Percentiles rank a stretch among this genome's conserved stretches.
Conservation (phyloP, 2,888 invertebrate genomes). For the Nomada ferruginata region DNA sequence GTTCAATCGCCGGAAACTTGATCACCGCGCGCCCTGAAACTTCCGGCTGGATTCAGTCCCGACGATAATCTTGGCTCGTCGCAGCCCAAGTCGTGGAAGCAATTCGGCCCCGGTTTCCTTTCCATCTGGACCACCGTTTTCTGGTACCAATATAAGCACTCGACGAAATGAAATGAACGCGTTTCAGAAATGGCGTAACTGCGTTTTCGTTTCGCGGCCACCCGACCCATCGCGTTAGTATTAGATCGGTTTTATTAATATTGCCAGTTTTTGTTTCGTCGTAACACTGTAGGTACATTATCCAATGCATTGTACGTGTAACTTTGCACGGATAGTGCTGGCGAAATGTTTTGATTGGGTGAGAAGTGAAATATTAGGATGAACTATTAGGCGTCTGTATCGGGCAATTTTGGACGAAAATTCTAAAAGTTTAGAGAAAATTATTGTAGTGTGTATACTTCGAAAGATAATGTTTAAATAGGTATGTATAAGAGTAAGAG, state of each 20-base stretch:
- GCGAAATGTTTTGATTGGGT: too few species aligned
- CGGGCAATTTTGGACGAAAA: too few species aligned
- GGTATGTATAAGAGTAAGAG: too few species aligned
- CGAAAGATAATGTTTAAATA: too few species aligned
- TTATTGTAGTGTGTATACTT: too few species aligned
- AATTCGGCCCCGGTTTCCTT: slow-evolving; percentile 60
- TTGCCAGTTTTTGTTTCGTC: slow-evolving; percentile 68
- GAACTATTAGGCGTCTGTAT: too few species aligned
- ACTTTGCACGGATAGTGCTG: too few species aligned
- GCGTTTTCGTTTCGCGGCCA: slow-evolving; percentile 24
- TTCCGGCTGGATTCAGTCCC: slow-evolving; percentile 51
- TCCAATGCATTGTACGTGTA: background rate
- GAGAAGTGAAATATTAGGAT: too few species aligned
- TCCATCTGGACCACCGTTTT: slow-evolving; percentile 58
- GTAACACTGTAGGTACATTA: background rate
- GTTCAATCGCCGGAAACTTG: slow-evolving; percentile 32
- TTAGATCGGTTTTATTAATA: slow-evolving; percentile 59
- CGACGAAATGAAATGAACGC: slow-evolving; percentile 63
- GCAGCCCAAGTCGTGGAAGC: slow-evolving; percentile 55
- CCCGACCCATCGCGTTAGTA: background rate
- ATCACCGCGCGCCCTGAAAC: slow-evolving; percentile 17
- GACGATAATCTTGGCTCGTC: slow-evolving; percentile 55
- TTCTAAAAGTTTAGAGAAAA: too few species aligned
- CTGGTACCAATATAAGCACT: slow-evolving; percentile 39
- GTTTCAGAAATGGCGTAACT: slow-evolving; percentile 58